Conservation (phyloP, 2,113 vertebrate species). For the Tragelaphus scriptus region DNA sequence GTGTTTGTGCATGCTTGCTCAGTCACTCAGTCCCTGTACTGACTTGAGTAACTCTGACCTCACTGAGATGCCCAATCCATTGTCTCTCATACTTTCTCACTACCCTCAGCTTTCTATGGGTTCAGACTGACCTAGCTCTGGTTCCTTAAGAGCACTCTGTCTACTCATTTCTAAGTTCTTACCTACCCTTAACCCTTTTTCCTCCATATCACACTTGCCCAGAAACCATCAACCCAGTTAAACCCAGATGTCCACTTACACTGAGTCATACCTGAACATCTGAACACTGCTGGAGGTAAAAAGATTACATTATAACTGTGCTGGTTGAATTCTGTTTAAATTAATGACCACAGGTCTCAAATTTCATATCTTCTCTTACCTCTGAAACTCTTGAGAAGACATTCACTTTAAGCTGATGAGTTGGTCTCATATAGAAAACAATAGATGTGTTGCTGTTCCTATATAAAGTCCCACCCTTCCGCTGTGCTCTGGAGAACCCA, state of each 20-base stretch:
- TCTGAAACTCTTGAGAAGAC: not conserved
- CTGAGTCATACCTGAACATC: not conserved
- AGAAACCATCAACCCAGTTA: not conserved
- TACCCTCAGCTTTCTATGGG: not conserved
- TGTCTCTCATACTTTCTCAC: not conserved
- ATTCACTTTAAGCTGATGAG: not conserved
- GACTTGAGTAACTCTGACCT: not conserved
- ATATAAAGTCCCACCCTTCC: not conserved
- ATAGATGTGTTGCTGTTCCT: not conserved
- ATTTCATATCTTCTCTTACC: not conserved
- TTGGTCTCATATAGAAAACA: not conserved
- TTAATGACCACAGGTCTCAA: not conserved
- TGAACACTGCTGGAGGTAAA: not conserved
- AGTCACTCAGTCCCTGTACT: not conserved
- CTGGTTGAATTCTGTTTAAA: not conserved
- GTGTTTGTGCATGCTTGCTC: not conserved
- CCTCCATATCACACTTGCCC: not conserved
- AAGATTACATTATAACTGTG: too few relatives aligned
- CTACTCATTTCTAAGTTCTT: not conserved
- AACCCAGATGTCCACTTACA: not conserved
- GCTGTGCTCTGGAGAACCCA: not conserved
- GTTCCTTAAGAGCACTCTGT: not conserved
- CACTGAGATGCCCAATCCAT: not conserved
- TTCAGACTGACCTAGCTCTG: not conserved
- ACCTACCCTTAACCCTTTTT: not conserved